Evolutionary conservation across 2,797 vertebrate species (phyloP).

Genomic region (Sebastes iracundus): DNA sequence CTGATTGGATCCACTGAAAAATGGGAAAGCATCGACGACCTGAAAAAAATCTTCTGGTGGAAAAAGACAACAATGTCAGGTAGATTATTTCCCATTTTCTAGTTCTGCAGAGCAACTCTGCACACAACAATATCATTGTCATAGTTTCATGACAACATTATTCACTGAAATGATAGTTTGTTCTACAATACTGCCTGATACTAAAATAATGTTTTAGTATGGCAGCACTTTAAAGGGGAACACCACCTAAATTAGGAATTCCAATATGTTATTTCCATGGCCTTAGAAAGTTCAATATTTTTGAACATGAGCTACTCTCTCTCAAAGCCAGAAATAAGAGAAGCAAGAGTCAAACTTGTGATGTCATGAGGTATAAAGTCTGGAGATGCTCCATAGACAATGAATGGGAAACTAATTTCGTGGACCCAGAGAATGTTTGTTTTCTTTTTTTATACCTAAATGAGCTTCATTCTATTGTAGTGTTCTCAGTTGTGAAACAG

Average conservation of each 20-base stretch:
- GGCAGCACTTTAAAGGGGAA: too few relatives aligned
- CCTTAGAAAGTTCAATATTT: background rate
- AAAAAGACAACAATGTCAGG: constrained; percentile 69
- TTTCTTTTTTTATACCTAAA: too few relatives aligned
- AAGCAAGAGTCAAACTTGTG: background rate
- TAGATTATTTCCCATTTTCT: constrained; percentile 5
- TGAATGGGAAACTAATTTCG: too few relatives aligned
- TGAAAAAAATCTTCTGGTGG: constrained; percentile 65
- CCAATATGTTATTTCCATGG: background rate
- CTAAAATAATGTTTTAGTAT: too few relatives aligned
- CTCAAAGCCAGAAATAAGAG: background rate
- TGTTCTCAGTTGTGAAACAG: too few relatives aligned
- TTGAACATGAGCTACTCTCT: background rate
- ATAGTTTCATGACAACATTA: background rate
- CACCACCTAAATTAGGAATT: background rate
- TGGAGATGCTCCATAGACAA: background rate
- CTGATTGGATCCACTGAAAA: constrained; percentile 50
- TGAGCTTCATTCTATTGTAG: too few relatives aligned
- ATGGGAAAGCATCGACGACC: constrained; percentile 74
- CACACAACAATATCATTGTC: background rate
- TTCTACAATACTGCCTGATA: too few relatives aligned
- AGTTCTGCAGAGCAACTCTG: background rate
- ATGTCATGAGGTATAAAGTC: background rate
- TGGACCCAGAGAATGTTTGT: too few relatives aligned
- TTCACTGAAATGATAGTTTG: too few relatives aligned